These are phyloP conservation scores for Pristis pectinata DNA, from an alignment of 2,797 vertebrate species.

Conservation along the genomic window DNA sequence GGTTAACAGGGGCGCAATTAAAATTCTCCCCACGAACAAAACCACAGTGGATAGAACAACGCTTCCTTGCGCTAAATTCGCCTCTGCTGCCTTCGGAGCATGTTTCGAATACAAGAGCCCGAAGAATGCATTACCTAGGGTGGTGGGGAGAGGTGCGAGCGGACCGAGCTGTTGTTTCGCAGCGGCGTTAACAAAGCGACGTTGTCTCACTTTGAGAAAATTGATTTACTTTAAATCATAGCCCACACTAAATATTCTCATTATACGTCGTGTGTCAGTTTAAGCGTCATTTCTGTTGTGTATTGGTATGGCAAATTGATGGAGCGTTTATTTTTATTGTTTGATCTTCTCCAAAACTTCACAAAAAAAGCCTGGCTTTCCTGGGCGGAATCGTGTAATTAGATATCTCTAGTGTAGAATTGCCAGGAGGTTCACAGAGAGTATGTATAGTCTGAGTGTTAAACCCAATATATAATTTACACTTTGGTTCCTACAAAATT, in stretches of 20 bases:
- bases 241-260: neutral
- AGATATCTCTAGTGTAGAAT: neutral
- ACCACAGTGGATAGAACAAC: neutral
- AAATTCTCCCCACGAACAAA: neutral
- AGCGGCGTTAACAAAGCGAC: neutral
- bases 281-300: neutral
- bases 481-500: neutral
- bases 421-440: slow-evolving; percentile 10
- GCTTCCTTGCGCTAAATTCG: neutral
- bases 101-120: neutral
- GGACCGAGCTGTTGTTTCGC: neutral
- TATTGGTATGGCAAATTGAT: neutral
- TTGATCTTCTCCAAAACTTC: neutral
- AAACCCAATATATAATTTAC: neutral
- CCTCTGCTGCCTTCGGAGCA: neutral
- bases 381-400: neutral
- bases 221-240: neutral
- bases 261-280: neutral
- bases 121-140: too few species aligned
- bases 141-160: neutral
- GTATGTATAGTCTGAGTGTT: neutral
- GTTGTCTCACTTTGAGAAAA: neutral
- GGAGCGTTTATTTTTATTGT: neutral
- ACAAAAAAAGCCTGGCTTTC: neutral
- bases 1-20: slow-evolving; percentile 19